A percentile compares a stretch with the other conserved stretches of the same genome.
Conservation (phyloP, 2,113 vertebrate genomes). For the Cinclus mexicanus region DNA sequence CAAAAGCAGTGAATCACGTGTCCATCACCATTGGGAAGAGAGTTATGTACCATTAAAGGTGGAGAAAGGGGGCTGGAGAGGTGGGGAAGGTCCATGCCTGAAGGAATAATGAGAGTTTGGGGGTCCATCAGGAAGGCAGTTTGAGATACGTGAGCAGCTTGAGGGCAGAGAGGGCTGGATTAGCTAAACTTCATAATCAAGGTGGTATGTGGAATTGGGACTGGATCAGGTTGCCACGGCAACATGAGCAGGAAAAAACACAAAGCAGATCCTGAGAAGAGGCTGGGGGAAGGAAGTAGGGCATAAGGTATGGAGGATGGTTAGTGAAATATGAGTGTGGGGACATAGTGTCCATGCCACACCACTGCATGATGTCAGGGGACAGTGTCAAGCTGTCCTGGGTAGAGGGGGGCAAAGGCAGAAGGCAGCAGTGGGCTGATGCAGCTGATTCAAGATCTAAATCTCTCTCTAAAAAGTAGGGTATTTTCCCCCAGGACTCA, state of each 20-base stretch:
- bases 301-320: neutral
- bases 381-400: neutral
- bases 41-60: neutral
- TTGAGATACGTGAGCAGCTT: neutral
- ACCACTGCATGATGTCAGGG: neutral
- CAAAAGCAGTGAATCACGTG: rapidly evolving
- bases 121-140: neutral
- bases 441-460: neutral
- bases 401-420: neutral
- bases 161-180: neutral
- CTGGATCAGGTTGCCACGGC: neutral
- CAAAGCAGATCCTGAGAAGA: neutral
- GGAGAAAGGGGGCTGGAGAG: neutral
- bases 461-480: neutral
- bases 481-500: rapidly evolving
- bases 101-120: neutral
- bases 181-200: neutral
- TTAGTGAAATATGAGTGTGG: neutral
- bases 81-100: neutral
- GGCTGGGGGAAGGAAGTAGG: neutral
- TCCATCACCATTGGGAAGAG: neutral
- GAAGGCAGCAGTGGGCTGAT: neutral
- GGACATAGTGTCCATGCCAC: neutral
- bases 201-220: neutral
- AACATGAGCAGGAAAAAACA: neutral